Base-by-base conservation (phyloP, 2,113 vertebrate genomes). In the Rhagologus leucostigma region DNA sequence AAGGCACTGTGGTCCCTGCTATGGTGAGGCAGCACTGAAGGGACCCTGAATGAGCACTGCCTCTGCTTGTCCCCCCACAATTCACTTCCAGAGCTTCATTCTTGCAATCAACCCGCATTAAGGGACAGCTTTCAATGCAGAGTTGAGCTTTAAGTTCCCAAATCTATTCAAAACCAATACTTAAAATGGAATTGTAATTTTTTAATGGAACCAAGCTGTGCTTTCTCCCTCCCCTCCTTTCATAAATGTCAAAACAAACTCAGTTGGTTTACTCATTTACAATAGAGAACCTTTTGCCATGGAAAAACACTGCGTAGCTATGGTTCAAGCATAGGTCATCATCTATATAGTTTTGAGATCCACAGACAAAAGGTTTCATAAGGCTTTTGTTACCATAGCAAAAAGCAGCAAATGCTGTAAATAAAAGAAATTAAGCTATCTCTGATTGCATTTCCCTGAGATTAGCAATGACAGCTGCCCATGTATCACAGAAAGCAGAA, bases 381-480 rank as follows among this genome's bases (percentile, higher is more conserved):
- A 93, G 13, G 30, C 7, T 95, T 46, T 59, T 83, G 32, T 74
- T 95, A 49, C 49, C 62, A 86, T 44, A 79, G 60, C 37, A 10
- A 14, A 42, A 91, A 90, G 7, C n/a, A 75, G 27, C 16, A 92
- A 78, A 56, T 75, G 56, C 37, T 90, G 53, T 78, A 94, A 95
- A 93, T 59, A 94, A 81, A 75, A 92, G 19, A 87, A 95, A 88
- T 41, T 92, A 96, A 63, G 29, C 57, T 75, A 55, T 49, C 77
- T 70, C 47, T 64, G 47, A 95, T 42, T 80, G 77, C 26, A 32
- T 96, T 95, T 76, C 87, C 60, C 50, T 73, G 80, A 96, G 80
- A 91, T 96, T 75, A 97, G 57, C 77, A 84, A 90, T 89, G 85
- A 93, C 84, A 97, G 75, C 96, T 92, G 82, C 41, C 91, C 84